phyloP scores from a whole-genome alignment of 64 coral and sea anemone genomes.

The Exaiptasia diaphana region DNA sequence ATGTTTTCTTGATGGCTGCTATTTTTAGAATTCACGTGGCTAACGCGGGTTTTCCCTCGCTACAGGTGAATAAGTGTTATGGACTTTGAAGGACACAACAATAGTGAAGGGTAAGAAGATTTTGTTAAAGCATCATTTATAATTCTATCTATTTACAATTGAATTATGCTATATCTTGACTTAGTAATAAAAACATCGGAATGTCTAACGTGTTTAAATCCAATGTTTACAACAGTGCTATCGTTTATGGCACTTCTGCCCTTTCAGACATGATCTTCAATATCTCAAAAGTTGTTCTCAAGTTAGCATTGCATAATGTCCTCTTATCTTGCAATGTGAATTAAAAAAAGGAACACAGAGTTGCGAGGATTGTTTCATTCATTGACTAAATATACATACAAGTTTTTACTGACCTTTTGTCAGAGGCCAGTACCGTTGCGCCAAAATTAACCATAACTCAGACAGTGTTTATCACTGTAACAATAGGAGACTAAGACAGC shows the following conservation, averaged over 20 bases:
- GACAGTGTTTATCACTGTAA: constrained; percentile 8
- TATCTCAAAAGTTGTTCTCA: neutral
- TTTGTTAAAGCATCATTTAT: neutral
- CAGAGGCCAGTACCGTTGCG: constrained; percentile 1
- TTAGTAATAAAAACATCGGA: too few relatives aligned
- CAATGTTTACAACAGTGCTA: neutral
- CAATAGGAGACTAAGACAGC: neutral
- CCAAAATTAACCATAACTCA: constrained; percentile 15
- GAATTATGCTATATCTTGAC: neutral
- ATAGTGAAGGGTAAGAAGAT: constrained; percentile 48
- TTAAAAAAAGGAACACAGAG: neutral
- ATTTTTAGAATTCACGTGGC: constrained; percentile 38
- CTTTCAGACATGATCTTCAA: too few relatives aligned
- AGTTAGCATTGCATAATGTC: too few relatives aligned
- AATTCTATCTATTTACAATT: constrained; percentile 30
- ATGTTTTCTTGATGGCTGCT: too few relatives aligned
- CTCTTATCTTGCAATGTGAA: neutral
- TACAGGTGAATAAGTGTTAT: constrained; percentile 51
- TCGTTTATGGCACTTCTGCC: too few relatives aligned
- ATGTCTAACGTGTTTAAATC: neutral
- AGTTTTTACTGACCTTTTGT: constrained; percentile 17
- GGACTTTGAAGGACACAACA: constrained; percentile 55
- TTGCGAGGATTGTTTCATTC: too few relatives aligned
- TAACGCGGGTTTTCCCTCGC: constrained; percentile 64
- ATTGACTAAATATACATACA: too few relatives aligned